Base-by-base conservation (phyloP, 2,888 invertebrate species). In the Netelia inedita region DNA sequence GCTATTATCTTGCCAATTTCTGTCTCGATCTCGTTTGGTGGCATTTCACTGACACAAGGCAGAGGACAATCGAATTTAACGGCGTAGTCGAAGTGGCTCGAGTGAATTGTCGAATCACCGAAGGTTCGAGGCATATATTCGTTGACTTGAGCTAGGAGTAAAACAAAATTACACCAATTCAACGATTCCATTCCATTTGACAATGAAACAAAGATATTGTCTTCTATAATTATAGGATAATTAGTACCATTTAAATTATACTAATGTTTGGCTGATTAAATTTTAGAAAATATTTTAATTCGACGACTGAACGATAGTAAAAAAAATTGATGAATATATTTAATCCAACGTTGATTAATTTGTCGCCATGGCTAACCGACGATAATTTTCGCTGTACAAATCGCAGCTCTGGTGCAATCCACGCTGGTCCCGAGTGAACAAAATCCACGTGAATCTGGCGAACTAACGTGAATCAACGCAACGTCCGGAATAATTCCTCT, bases 371-470 rank as follows among this genome's bases (percentile, higher is more conserved):
- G 41, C 94, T 95, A 94, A 98, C 98, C 98, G 90, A 99, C 96
- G 91, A 99, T 97, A 81, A 95, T 94, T 94, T 98, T 98, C 14
- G 98, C 97, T 94, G 98, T 96, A 85, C 96, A 95, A 11, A 98
- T 94, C 0, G 97, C 99, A 0, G 98, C 96, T 79, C 98, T 94
- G 0, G 98, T 97, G 92, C 98, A 98, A 94, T 99, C 99, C 0
- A 99, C 98, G 85, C 98, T 98, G 0, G 98, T 98, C 2, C 99
- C 99, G 82, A 99, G 94, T 73, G 97, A 97, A 94, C 98, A 98
- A 94, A 96, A 99, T 0, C 99, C 99, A 91, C 98, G 98, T 46
- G 95, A 94, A 93, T 99, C 99, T 0, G 98, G 98, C 0, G 98
- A 98, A 76, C 92, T 92, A 88, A 97, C 97, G 93, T 97, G 96